Evolutionary conservation across 1,140 invertebrate species (phyloP).

Genomic region (Galleria mellonella): DNA sequence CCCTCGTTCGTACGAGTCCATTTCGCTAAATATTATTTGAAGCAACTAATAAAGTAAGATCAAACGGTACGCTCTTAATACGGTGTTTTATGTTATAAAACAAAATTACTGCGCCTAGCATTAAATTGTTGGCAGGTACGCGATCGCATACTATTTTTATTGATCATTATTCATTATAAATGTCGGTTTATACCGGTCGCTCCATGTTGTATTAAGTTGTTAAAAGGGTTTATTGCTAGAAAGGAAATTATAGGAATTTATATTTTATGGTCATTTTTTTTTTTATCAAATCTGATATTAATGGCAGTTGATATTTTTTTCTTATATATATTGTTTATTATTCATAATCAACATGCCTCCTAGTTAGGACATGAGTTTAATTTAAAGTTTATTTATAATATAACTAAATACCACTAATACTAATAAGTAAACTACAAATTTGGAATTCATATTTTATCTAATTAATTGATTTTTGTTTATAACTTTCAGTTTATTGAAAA

Average conservation of each 20-base stretch:
- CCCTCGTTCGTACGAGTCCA: conserved; percentile 45
- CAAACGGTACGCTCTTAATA: conserved; percentile 19
- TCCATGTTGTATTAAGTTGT: conserved; percentile 47
- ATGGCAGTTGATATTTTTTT: conserved; percentile 4
- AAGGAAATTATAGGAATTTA: conserved; percentile 1
- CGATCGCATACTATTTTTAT: conserved; percentile 52
- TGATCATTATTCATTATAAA: conserved; percentile 64
- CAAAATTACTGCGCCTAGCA: background rate
- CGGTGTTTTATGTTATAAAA: background rate
- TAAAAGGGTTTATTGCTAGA: conserved; percentile 16
- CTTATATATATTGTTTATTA: no score
- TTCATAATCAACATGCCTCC: no score
- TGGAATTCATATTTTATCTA: no score
- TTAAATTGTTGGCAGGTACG: conserved; percentile 21
- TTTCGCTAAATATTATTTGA: conserved; percentile 67
- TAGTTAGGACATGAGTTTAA: no score
- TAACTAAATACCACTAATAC: no score
- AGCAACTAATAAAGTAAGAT: conserved; percentile 33
- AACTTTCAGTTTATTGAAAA: no score
- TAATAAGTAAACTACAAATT: no score
- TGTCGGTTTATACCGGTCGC: conserved; percentile 37
- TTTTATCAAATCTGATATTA: conserved; percentile 26
- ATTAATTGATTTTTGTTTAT: no score
- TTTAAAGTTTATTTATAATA: no score
- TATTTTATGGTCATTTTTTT: background rate